Percentiles rank a stretch among this genome's conserved stretches.
Evolutionary conservation across 2,888 invertebrate genomes (phyloP).

Genomic region (Adela reaumurella): DNA sequence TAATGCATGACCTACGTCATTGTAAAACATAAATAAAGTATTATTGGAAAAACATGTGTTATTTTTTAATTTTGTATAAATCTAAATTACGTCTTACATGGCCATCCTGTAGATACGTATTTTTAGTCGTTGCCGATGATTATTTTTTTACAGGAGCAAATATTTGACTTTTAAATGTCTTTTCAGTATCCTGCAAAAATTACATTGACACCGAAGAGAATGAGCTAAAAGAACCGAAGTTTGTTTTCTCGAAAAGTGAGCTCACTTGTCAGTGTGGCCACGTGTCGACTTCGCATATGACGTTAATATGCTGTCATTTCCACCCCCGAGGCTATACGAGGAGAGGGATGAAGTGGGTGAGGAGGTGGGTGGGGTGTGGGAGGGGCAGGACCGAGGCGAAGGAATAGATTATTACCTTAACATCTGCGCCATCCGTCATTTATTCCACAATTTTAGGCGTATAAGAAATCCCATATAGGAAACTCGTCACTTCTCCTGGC

Average conservation of each 20-base stretch:
- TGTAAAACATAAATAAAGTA: too few relatives aligned
- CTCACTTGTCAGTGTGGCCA: neutral
- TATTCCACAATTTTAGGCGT: conserved; percentile 28
- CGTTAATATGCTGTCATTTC: neutral
- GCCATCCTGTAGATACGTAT: too few relatives aligned
- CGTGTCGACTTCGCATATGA: neutral
- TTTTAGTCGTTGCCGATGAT: too few relatives aligned
- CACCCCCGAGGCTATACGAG: neutral
- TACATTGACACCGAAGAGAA: too few relatives aligned
- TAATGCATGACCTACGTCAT: too few relatives aligned
- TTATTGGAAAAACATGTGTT: too few relatives aligned
- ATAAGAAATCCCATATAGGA: neutral
- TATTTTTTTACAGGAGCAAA: too few relatives aligned
- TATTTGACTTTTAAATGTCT: too few relatives aligned
- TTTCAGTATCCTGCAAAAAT: too few relatives aligned
- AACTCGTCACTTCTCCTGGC: neutral
- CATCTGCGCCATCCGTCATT: conserved; percentile 34
- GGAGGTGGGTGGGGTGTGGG: too few relatives aligned
- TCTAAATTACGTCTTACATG: too few relatives aligned
- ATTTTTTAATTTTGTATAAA: too few relatives aligned
- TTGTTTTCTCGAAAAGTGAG: neutral
- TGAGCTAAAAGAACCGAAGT: neutral
- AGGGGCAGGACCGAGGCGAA: neutral
- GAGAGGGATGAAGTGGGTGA: neutral
- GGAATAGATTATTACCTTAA: conserved; percentile 23